These are phyloP conservation scores for Morone chrysops DNA, from an alignment of 2,113 vertebrate genomes.

Conservation along the genomic window DNA sequence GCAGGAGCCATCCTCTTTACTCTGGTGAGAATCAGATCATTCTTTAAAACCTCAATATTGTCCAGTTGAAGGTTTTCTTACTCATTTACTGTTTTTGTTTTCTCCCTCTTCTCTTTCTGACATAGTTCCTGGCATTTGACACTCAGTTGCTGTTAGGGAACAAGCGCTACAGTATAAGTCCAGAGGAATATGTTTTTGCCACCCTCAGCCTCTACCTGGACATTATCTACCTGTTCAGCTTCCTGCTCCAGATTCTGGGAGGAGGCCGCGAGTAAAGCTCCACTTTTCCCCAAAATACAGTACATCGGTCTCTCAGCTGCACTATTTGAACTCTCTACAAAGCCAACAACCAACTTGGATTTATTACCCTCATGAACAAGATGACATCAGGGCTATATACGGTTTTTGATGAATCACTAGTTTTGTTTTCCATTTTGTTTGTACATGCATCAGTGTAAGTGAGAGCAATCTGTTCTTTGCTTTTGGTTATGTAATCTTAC, in stretches of 20 bases:
- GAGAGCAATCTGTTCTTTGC: slow-evolving; percentile 1
- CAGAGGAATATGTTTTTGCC: slow-evolving; percentile 95
- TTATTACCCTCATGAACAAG: background rate
- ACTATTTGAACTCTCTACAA: background rate
- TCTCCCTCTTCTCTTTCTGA: slow-evolving; percentile 14
- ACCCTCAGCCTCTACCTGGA: slow-evolving; percentile 96
- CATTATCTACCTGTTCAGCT: slow-evolving; percentile 95
- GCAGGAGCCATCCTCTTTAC: slow-evolving; percentile 92
- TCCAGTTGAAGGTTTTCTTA: background rate
- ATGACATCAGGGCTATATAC: background rate
- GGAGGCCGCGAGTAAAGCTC: slow-evolving; percentile 84
- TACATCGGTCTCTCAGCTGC: background rate
- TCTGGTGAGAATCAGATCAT: slow-evolving; percentile 86
- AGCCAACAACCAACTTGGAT: background rate
- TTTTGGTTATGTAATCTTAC: background rate
- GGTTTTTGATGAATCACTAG: background rate
- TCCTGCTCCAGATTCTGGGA: slow-evolving; percentile 91
- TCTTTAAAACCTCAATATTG: background rate
- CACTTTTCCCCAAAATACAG: background rate
- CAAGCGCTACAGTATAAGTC: slow-evolving; percentile 89
- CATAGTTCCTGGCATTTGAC: slow-evolving; percentile 94
- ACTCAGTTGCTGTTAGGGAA: slow-evolving; percentile 95
- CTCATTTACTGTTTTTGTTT: background rate
- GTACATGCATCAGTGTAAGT: background rate
- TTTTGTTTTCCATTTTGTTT: background rate